Conservation (phyloP, 2,888 invertebrate genomes). For the Orthonychiurus folsomi region DNA sequence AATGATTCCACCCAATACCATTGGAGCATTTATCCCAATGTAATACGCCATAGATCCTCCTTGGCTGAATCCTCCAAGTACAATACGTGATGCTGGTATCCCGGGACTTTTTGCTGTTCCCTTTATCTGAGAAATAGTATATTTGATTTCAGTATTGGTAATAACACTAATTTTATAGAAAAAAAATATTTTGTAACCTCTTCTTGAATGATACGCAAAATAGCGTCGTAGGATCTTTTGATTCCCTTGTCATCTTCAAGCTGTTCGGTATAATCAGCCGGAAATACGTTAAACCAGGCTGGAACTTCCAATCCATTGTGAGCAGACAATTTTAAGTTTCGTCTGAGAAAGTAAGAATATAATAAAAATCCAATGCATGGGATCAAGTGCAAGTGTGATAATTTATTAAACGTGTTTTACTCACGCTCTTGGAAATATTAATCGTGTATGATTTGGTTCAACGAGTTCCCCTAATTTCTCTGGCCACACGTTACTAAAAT, state of each 20-base stretch:
- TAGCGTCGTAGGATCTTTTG: background rate
- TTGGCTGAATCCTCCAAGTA: constrained; percentile 92
- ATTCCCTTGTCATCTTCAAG: background rate
- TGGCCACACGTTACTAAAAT: constrained; percentile 6
- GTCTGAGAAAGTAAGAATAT: no score
- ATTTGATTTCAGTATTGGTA: no score
- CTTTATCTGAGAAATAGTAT: background rate
- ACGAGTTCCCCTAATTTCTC: background rate
- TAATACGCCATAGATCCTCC: constrained; percentile 92
- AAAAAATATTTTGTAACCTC: no score
- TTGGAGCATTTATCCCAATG: constrained; percentile 75
- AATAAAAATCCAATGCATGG: no score
- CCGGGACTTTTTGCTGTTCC: constrained; percentile 54
- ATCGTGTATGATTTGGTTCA: background rate
- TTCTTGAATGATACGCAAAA: background rate
- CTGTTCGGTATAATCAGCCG: background rate
- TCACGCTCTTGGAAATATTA: constrained; percentile 8
- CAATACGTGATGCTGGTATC: constrained; percentile 72
- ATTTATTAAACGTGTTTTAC: background rate
- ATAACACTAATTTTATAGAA: no score
- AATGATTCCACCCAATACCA: constrained; percentile 78
- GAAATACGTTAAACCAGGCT: constrained; percentile 2
- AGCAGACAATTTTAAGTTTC: background rate
- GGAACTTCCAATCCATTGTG: background rate
- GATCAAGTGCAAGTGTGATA: background rate